These are phyloP conservation scores for Brevimyrus niger DNA, from an alignment of 2,113 vertebrate genomes.

Conservation along the genomic window DNA sequence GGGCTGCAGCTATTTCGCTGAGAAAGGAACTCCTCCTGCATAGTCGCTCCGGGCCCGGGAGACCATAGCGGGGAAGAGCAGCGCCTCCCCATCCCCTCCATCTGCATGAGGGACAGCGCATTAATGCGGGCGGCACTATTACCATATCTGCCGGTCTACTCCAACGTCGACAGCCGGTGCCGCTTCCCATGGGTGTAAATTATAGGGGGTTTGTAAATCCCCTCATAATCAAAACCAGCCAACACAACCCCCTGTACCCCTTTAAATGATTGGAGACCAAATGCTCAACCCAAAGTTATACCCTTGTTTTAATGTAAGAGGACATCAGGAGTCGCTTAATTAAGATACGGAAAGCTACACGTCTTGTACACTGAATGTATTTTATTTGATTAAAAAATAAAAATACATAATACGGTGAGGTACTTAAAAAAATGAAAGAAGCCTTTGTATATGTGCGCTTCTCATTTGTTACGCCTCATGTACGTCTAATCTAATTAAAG, in stretches of 20 bases:
- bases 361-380: neutral
- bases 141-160: neutral
- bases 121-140: neutral
- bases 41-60: neutral
- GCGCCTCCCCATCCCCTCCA: neutral
- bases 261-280: neutral
- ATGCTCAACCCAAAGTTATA: neutral
- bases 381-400: neutral
- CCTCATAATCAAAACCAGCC: neutral
- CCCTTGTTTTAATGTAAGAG: neutral
- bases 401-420: neutral
- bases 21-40: neutral
- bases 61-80: neutral
- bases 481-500: slow-evolving; percentile 14
- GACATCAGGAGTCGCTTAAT: neutral
- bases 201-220: neutral
- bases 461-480: neutral
- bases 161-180: neutral
- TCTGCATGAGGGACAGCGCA: neutral
- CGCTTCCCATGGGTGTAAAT: neutral
- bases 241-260: neutral
- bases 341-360: neutral
- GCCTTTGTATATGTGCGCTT: slow-evolving; percentile 19
- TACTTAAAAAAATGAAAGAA: neutral
- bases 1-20: neutral